Conservation (phyloP, 2,113 vertebrate species). For the Paracanthobrama guichenoti region DNA sequence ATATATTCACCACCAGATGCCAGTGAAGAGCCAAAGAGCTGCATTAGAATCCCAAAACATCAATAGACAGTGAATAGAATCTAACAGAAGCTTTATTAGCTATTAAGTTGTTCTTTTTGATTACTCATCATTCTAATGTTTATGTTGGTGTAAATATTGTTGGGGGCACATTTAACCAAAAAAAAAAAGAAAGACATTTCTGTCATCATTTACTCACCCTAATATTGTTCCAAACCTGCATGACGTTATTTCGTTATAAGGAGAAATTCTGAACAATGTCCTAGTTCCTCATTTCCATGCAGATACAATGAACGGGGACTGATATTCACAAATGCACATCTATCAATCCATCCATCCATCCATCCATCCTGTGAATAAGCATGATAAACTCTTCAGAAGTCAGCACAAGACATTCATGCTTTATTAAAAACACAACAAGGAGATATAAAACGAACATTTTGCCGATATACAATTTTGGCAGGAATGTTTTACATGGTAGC, state of each 20-base stretch:
- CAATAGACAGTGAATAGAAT: neutral
- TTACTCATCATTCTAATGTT: neutral
- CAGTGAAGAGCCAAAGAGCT: conserved; percentile 15
- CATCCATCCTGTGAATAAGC: conserved; percentile 10
- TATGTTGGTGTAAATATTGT: neutral
- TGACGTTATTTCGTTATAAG: neutral
- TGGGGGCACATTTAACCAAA: neutral
- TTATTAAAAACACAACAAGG: conserved; percentile 50
- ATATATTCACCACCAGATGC: conserved; percentile 30
- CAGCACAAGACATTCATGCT: conserved; percentile 47
- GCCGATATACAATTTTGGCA: conserved; percentile 11
- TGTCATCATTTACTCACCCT: neutral
- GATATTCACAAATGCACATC: neutral
- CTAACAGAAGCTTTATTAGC: neutral
- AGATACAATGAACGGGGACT: neutral
- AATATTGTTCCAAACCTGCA: neutral
- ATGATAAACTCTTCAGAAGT: conserved; percentile 14
- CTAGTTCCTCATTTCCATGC: neutral
- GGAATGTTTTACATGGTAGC: conserved; percentile 19
- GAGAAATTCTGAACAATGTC: neutral
- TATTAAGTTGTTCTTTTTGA: neutral
- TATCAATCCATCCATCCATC: neutral
- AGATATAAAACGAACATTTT: conserved; percentile 35
- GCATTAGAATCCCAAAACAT: neutral
- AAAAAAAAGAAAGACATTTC: too few species aligned